phyloP scores from a whole-genome alignment of 2,797 vertebrate genomes.

The Mus spretus region DNA sequence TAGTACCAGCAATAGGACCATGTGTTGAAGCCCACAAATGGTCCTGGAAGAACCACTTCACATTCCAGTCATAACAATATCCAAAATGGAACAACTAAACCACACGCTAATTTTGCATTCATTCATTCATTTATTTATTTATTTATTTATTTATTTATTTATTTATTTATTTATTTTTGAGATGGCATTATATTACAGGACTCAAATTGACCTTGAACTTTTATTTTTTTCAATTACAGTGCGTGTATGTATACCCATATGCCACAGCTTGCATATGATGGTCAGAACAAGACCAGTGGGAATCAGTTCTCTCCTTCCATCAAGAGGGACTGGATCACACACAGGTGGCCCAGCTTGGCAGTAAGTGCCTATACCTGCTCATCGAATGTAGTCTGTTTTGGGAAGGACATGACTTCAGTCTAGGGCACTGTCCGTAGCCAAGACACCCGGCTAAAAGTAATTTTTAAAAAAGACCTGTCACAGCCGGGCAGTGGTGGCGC shows the following conservation, averaged over 20 bases:
- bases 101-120: neutral
- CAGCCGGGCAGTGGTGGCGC: too few species aligned
- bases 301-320: neutral
- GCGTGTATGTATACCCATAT: neutral
- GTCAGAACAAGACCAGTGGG: neutral
- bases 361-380: neutral
- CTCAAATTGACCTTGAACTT: neutral
- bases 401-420: neutral
- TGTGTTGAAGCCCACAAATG: neutral
- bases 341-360: neutral
- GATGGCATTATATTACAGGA: neutral
- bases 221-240: neutral
- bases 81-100: conserved; percentile 5
- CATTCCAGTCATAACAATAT: neutral
- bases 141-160: neutral
- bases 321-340: neutral
- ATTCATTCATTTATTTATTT: neutral
- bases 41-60: neutral
- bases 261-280: neutral
- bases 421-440: neutral
- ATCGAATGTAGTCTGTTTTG: neutral
- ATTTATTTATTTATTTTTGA: neutral
- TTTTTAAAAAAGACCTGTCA: too few species aligned
- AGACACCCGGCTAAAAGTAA: too few species aligned
- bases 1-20: neutral